phyloP scores from a whole-genome alignment of 2,888 invertebrate genomes.

The Sycophila texana region DNA sequence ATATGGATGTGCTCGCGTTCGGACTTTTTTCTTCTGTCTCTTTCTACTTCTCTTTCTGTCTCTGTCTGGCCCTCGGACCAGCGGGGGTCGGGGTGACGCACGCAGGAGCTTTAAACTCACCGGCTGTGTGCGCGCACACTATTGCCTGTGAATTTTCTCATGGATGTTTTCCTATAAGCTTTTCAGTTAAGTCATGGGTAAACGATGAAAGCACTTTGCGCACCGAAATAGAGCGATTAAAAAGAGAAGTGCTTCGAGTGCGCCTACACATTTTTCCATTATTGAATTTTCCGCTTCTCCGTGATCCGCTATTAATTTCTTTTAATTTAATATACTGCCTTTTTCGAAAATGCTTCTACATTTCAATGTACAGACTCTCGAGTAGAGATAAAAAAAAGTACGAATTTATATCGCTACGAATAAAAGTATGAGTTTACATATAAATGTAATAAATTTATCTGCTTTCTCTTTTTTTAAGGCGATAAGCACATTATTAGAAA shows the following conservation, averaged over 20 bases:
- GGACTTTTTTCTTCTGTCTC: neutral
- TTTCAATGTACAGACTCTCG: too few species aligned
- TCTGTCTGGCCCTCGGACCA: neutral
- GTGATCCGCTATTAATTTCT: too few species aligned
- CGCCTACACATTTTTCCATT: neutral
- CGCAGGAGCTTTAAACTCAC: conserved; percentile 1
- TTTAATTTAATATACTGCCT: too few species aligned
- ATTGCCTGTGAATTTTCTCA: conserved; percentile 22
- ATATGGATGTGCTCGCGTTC: conserved; percentile 59
- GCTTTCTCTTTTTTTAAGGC: neutral
- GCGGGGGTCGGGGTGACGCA: neutral
- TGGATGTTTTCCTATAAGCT: neutral
- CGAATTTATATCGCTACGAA: too few species aligned
- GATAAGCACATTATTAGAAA: too few species aligned
- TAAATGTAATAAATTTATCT: too few species aligned
- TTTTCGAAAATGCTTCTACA: too few species aligned
- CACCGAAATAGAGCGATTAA: neutral
- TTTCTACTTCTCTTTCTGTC: neutral
- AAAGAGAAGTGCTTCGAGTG: too few species aligned
- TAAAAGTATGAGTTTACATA: too few species aligned
- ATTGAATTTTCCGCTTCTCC: too few species aligned
- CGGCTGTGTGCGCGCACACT: neutral
- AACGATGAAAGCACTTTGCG: conserved; percentile 24
- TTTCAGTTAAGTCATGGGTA: conserved; percentile 11
- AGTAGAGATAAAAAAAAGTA: too few species aligned